Base-by-base conservation (phyloP, 30 jellyfish, hydroid and myxozoan genomes). In the Calvadosia cruxmelitensis region DNA sequence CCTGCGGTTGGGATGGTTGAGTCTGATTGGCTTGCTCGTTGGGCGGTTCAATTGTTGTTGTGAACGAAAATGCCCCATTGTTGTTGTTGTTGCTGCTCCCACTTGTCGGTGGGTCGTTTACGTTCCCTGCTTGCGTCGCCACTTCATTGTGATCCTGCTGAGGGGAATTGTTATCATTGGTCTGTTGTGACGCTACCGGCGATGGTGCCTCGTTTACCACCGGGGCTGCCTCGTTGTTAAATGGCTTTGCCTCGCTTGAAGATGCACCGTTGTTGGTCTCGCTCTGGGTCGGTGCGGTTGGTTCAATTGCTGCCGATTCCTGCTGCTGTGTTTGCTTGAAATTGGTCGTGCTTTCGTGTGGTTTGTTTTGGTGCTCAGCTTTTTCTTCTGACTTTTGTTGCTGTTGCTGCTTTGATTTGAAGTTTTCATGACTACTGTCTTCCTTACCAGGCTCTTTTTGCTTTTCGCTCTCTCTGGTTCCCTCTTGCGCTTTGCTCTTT, bases 401-500 rank as follows among this genome's bases (percentile, higher is more conserved):
- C 32, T 3, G 3, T 52, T 33, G 28, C 28, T 33, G 26, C 28
- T 52, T 10, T 52, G 32, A 12, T 15, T 12, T n/a, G 15, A n/a
- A 3, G 24, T 64, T 64, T 23, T 29, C 27, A 5, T 57, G 27
- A 57, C 42, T 24, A n/a, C 36, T 29, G 2, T 25, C 33, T 64
- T 64, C 42, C 2, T 35, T 64, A 29, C 42, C 12, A 29, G 42
- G 29, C 57, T 64, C 36, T 5, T n/a, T 24, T 35, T 64, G 33
- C 33, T 64, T 29, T 2, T 23, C 72, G n/a, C 29, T 29, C 24
- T 12, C 27, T 27, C 24, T 57, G 33, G 24, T n/a, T 16, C 61
- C n/a, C 61, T 49, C 61, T 49, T 10, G 61, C 61, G 13, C 61
- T 49, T 13, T 57, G 10, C 27, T 57, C 69, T 57, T 57, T 27